Percentiles rank a stretch among this genome's conserved stretches.
Conservation (phyloP, 2,797 vertebrate species). For the Xiphorhynchus erythropygius region DNA sequence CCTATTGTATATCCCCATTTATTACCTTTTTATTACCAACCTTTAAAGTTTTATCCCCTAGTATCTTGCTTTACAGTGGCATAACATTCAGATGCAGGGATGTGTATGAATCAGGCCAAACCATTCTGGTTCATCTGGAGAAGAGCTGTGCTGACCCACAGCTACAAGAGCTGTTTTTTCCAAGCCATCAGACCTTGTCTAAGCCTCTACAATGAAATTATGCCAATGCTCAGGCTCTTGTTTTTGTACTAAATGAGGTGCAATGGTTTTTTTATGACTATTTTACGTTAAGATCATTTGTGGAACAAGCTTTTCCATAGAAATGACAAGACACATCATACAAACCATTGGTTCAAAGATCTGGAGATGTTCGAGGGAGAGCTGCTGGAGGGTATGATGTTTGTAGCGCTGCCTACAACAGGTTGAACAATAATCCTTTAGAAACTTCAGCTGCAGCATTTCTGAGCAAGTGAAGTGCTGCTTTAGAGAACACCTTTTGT, state of each 20-base stretch:
- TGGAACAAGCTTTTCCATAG: not conserved
- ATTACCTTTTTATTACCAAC: slow-evolving; percentile 61
- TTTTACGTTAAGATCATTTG: not conserved
- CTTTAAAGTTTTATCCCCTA: slow-evolving; percentile 57
- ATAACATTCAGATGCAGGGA: slow-evolving; percentile 11
- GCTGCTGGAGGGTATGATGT: not conserved
- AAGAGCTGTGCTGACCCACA: not conserved
- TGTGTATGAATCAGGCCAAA: not conserved
- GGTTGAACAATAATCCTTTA: not conserved
- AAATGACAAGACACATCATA: not conserved
- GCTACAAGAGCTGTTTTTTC: not conserved
- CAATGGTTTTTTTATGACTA: not conserved
- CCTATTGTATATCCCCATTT: slow-evolving; percentile 55
- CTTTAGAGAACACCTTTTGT: slow-evolving; percentile 4
- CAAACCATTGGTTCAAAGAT: not conserved
- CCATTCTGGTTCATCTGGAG: not conserved
- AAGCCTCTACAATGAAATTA: not conserved
- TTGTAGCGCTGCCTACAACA: not conserved
- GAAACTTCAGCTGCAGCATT: not conserved
- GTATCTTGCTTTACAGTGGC: slow-evolving; percentile 34
- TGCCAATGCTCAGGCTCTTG: not conserved
- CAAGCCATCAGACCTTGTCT: not conserved
- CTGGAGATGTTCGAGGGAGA: not conserved
- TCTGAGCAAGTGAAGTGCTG: not conserved
- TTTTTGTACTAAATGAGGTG: not conserved